phyloP scores from a whole-genome alignment of 2,888 invertebrate genomes.

The Xylota segnis region DNA sequence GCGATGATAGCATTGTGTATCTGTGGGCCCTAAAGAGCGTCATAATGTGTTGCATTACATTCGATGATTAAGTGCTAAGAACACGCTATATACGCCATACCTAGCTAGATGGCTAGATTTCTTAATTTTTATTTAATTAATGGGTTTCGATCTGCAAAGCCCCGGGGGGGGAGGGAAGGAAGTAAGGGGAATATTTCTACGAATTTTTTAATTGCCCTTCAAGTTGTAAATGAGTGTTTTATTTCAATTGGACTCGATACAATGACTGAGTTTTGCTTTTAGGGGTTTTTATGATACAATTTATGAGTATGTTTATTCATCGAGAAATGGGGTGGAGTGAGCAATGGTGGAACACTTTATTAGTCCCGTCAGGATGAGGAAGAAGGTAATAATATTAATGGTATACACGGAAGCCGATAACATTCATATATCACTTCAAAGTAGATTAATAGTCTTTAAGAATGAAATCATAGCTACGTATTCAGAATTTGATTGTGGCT shows the following conservation, averaged over 20 bases:
- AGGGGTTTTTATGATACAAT: conserved; percentile 13
- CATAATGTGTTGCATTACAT: conserved; percentile 55
- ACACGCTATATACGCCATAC: conserved; percentile 49
- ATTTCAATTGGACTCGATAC: conserved; percentile 47
- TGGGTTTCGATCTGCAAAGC: conserved; percentile 39
- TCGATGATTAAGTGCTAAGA: conserved; percentile 67
- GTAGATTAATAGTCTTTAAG: background rate
- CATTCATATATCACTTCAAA: conserved; percentile 27
- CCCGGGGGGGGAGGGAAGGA: too few species aligned
- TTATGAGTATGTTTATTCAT: conserved; percentile 36
- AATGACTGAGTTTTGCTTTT: conserved; percentile 38
- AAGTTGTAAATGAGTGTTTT: conserved; percentile 21
- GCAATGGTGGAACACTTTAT: conserved; percentile 23
- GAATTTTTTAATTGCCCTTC: conserved; percentile 46
- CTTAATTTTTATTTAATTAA: conserved; percentile 59
- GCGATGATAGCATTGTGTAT: conserved; percentile 28
- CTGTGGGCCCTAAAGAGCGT: conserved; percentile 6
- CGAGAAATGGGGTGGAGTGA: background rate
- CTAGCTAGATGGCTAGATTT: conserved; percentile 2
- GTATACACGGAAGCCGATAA: conserved; percentile 22
- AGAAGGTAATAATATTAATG: conserved; percentile 14
- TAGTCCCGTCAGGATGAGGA: background rate
- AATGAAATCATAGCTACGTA: conserved; percentile 5
- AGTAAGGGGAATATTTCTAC: conserved; percentile 16
- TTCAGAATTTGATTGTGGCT: background rate